Evolutionary conservation across 2,113 vertebrate species (phyloP).

Genomic region (Neotoma lepida): DNA sequence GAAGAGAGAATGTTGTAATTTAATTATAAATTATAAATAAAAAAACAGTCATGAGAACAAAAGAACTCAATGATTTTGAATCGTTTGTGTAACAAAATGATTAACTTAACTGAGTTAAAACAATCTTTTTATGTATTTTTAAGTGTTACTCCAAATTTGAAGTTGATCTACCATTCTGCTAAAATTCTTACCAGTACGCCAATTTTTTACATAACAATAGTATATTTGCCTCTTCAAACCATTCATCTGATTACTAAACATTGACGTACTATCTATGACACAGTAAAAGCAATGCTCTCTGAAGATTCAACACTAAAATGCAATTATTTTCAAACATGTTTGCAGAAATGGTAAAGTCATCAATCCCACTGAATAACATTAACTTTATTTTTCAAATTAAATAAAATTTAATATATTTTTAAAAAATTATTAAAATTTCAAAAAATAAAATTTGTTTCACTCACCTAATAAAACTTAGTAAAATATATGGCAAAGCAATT

Average conservation of each 20-base stretch:
- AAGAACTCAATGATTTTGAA: constrained; percentile 48
- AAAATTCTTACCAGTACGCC: background rate
- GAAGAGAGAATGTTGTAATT: background rate
- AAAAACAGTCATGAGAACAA: constrained; percentile 26
- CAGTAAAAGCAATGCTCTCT: constrained; percentile 22
- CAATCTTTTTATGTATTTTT: constrained; percentile 17
- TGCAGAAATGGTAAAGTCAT: rapidly evolving
- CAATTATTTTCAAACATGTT: constrained; percentile 43
- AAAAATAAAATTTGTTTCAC: constrained; percentile 38
- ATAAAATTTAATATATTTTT: too few relatives aligned
- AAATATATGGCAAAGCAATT: background rate
- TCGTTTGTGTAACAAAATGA: constrained; percentile 58
- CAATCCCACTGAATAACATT: background rate
- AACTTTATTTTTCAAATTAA: background rate
- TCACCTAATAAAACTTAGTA: background rate
- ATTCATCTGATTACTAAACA: constrained; percentile 53
- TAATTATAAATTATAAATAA: background rate
- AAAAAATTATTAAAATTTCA: too few relatives aligned
- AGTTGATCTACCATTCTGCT: background rate
- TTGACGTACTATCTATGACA: constrained; percentile 44
- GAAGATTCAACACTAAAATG: constrained; percentile 44
- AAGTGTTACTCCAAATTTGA: background rate
- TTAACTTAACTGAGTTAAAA: constrained; percentile 45
- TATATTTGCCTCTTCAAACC: constrained; percentile 61
- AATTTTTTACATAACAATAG: constrained; percentile 64